Evolutionary conservation across 2,797 vertebrate species (phyloP).

Genomic region (Sebastes flavidus): DNA sequence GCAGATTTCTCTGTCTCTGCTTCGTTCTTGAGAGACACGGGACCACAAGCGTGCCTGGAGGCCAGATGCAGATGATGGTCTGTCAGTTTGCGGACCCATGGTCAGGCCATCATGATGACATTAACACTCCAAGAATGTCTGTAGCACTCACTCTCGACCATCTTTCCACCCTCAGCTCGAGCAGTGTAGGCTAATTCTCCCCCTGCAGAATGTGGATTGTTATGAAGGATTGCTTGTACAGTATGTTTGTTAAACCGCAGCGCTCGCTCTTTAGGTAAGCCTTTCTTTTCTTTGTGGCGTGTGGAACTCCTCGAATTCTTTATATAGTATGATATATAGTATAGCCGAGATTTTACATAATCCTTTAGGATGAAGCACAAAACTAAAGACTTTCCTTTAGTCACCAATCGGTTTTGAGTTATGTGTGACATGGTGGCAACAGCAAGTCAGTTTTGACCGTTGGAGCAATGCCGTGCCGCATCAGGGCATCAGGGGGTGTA

Average conservation of each 20-base stretch:
- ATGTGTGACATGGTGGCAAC: background rate
- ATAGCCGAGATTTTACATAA: background rate
- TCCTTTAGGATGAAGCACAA: background rate
- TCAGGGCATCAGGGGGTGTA: constrained; percentile 24
- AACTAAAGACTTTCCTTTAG: background rate
- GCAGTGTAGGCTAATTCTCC: constrained; percentile 52
- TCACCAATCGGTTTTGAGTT: background rate
- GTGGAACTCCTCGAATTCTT: constrained; percentile 23
- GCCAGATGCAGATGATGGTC: constrained; percentile 75
- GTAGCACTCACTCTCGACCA: constrained; percentile 63
- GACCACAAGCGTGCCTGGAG: constrained; percentile 77
- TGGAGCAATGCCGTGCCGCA: constrained; percentile 10
- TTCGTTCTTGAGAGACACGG: constrained; percentile 56
- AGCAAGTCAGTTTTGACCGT: constrained; percentile 6
- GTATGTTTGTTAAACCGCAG: constrained; percentile 58
- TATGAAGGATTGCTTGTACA: constrained; percentile 56
- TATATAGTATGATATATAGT: background rate
- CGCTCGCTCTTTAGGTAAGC: constrained; percentile 36
- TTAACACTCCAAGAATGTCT: constrained; percentile 78
- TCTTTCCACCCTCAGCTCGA: constrained; percentile 72
- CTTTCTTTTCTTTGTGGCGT: constrained; percentile 27
- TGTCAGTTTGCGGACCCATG: constrained; percentile 76
- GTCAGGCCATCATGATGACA: constrained; percentile 71
- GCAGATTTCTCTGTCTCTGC: constrained; percentile 60
- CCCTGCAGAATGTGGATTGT: constrained; percentile 56